Percentiles rank a stretch among this genome's conserved stretches.
These are phyloP conservation scores for Pyrrhosoma nymphula DNA, from an alignment of 2,888 invertebrate species.

Conservation along the genomic window DNA sequence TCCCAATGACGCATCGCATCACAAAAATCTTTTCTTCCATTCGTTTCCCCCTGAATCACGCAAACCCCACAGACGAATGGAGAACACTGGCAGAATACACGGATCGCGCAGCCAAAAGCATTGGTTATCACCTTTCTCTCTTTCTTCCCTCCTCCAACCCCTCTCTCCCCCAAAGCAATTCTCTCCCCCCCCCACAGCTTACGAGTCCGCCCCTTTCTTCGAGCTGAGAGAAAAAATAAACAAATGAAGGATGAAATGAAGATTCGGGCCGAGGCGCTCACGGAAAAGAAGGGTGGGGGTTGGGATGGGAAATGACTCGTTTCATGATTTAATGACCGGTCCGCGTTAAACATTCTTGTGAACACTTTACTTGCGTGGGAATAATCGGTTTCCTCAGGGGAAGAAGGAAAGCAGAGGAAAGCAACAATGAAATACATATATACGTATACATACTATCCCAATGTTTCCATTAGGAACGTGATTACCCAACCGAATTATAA, in stretches of 20 bases:
- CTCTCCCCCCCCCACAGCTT: no score
- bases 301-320: not conserved
- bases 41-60: not conserved
- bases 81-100: slow-evolving; percentile 4
- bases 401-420: not conserved
- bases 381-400: not conserved
- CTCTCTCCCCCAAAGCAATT: not conserved
- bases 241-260: not conserved
- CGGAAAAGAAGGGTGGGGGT: not conserved
- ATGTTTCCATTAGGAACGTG: not conserved
- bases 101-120: not conserved
- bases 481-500: not conserved
- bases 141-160: not conserved
- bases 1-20: not conserved
- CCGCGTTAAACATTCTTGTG: slow-evolving; percentile 12
- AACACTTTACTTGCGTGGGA: not conserved
- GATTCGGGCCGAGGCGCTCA: slow-evolving; percentile 6
- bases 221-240: not conserved
- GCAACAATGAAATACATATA: not conserved
- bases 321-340: slow-evolving; percentile 16
- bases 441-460: not conserved
- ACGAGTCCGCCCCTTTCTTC: not conserved
- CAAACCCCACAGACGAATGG: not conserved
- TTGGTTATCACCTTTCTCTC: slow-evolving; percentile 27
- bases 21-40: not conserved